Base-by-base conservation (phyloP, 2,888 invertebrate genomes). In the Marasmarcha lunaedactyla region DNA sequence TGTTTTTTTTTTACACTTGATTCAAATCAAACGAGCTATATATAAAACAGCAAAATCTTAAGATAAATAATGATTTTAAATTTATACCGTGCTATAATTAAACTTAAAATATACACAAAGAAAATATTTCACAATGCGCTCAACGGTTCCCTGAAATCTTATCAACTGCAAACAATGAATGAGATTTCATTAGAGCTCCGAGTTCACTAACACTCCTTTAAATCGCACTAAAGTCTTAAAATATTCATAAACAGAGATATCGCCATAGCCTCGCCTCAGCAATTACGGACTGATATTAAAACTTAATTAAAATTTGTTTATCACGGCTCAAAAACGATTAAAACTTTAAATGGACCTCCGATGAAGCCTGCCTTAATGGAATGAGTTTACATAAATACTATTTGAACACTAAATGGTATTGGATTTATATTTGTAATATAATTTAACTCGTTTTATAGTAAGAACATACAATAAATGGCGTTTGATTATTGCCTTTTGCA, bases 241-340 rank as follows among this genome's bases (percentile, higher is more conserved):
- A 74, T 73, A 73, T 70, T 20, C 20, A 74, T 72, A 67, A 69
- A 67, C 65, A 61, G 65, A 69, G 63, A 64, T 71, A 76, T 72
- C 68, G 66, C 66, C 65, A 76, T 76, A 71, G 68, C 66, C 65
- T 61, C 71, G 73, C 68, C 68, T 69, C 68, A 61, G 74, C 74
- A 78, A 81, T 83, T 81, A 78, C 73, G 78, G 67, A 73, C 74
- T 77, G 71, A 81, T 81, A 81, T 81, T 81, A 79, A 81, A 81
- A 79, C 74, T 77, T 79, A 79, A 81, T 81, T 79, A 79, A 83
- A 81, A 79, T 79, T 79, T 78, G 78, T 78, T 81, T 76, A 79
- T 79, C 79, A 71, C 71, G 72, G 71, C 74, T 78, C 65, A 70
- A 70, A 81, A 77, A 71, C 78, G 79, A 83, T 83, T 81, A 81